Evolutionary conservation across 2,888 invertebrate species (phyloP).

Genomic region (Habroteleia sp.): DNA sequence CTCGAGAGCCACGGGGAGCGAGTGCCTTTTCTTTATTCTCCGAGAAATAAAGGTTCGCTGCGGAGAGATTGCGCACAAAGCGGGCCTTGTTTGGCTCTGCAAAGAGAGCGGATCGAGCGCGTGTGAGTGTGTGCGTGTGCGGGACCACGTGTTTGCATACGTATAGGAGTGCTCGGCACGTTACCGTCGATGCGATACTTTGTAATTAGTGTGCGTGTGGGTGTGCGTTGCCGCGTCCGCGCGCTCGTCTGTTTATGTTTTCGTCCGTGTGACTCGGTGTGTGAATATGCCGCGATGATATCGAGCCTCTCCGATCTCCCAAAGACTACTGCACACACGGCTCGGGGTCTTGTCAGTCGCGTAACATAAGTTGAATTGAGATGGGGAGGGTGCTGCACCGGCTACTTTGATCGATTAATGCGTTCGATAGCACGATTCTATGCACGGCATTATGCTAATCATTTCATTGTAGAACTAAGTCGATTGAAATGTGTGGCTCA

Average conservation of each 20-base stretch:
- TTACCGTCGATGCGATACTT: conserved; percentile 65
- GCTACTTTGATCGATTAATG: conserved; percentile 48
- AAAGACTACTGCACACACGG: conserved; percentile 51
- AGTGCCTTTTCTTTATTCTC: conserved; percentile 70
- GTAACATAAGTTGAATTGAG: conserved; percentile 35
- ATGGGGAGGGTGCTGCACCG: conserved; percentile 26
- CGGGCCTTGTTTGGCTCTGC: conserved; percentile 64
- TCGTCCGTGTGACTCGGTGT: conserved; percentile 14
- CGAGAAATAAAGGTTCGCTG: conserved; percentile 65
- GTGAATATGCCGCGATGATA: conserved; percentile 46
- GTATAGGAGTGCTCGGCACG: conserved; percentile 50
- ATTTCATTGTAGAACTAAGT: conserved; percentile 23
- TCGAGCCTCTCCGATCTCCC: conserved; percentile 61
- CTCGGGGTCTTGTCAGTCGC: conserved; percentile 41
- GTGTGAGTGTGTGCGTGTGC: too few relatives aligned
- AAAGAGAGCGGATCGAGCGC: conserved; percentile 50
- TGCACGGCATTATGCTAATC: conserved; percentile 38
- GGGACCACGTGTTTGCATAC: conserved; percentile 8
- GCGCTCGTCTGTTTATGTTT: conserved; percentile 41
- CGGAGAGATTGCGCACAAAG: conserved; percentile 64
- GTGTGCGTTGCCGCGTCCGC: too few relatives aligned
- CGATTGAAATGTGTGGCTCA: conserved; percentile 21
- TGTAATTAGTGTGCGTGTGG: conserved; percentile 66
- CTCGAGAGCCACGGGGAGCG: conserved; percentile 59
- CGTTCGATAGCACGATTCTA: conserved; percentile 21